phyloP scores from a whole-genome alignment of 2,888 invertebrate genomes.

The Petrolisthes cinctipes region DNA sequence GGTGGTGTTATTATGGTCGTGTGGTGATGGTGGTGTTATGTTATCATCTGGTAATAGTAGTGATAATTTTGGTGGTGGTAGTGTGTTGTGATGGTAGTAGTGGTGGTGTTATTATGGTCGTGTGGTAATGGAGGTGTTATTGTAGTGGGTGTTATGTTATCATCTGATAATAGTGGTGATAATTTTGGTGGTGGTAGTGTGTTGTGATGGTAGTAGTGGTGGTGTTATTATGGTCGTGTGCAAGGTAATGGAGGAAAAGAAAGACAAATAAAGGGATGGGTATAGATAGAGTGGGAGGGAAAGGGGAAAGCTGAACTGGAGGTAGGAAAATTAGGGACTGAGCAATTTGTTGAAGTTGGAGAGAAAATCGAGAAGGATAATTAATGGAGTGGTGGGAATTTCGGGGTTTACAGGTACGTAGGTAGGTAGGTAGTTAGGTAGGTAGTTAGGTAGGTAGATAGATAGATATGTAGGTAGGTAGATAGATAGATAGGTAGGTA shows the following conservation, averaged over 20 bases:
- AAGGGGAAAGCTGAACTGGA: neutral
- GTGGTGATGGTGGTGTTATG: no score
- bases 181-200: neutral
- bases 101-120: neutral
- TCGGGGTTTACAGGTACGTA: no score
- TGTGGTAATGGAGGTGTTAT: neutral
- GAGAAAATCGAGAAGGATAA: neutral
- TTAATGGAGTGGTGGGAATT: neutral
- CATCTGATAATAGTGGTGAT: no score
- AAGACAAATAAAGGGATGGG: neutral
- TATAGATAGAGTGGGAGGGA: neutral
- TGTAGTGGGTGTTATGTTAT: neutral
- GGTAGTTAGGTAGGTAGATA: no score
- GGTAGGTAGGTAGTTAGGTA: no score
- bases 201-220: neutral
- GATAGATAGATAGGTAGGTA: no score
- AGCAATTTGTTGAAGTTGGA: neutral
- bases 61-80: no score
- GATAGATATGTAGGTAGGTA: no score
- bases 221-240: neutral
- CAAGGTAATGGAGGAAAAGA: neutral
- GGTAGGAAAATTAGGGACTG: neutral
- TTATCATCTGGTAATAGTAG: no score
- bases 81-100: neutral
- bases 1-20: no score